Conservation (phyloP, 2,797 vertebrate species). For the Darevskia mixta region DNA sequence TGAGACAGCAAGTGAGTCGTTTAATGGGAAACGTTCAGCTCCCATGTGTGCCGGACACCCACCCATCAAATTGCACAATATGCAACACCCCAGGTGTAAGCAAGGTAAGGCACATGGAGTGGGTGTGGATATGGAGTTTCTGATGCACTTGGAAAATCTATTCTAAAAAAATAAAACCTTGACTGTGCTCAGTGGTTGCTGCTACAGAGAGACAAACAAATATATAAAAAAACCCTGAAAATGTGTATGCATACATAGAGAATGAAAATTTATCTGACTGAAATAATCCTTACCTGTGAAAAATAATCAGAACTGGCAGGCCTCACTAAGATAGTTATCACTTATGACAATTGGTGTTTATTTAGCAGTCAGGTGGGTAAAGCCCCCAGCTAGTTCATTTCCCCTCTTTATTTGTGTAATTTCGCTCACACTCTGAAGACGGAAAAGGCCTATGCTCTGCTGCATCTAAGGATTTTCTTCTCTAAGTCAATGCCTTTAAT, state of each 20-base stretch:
- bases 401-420: background rate
- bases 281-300: constrained; percentile 2
- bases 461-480: constrained; percentile 28
- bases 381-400: background rate
- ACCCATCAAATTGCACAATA: no score
- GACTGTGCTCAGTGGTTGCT: no score
- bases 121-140: no score
- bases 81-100: no score
- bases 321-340: background rate
- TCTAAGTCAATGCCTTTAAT: constrained; percentile 48
- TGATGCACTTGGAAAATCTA: no score
- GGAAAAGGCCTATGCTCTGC: constrained; percentile 38
- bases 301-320: background rate
- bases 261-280: background rate
- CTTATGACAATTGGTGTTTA: background rate
- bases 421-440: background rate
- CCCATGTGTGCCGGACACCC: no score
- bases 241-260: background rate
- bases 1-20: no score
- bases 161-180: no score
- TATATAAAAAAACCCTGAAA: background rate
- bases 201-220: no score
- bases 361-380: background rate
- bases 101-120: no score
- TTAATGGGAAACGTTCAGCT: no score